Percentiles rank a stretch among this genome's conserved stretches.
Evolutionary conservation across 2,888 invertebrate genomes (phyloP).

Genomic region (Tanytarsus gracilentus): DNA sequence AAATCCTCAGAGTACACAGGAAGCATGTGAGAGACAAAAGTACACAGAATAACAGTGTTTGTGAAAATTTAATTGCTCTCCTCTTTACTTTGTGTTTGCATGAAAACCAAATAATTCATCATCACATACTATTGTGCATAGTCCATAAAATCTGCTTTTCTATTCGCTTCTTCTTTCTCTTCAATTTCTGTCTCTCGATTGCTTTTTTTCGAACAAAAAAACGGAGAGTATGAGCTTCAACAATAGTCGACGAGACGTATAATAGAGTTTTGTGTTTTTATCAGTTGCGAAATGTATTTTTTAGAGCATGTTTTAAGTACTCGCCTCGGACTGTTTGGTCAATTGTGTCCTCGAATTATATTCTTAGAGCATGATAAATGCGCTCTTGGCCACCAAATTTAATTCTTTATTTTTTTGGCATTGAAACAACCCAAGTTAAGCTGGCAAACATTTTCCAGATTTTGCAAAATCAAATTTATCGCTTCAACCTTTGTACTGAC

Average conservation of each 20-base stretch:
- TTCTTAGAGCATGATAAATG: no score
- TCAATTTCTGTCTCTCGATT: neutral
- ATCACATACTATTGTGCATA: neutral
- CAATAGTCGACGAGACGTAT: neutral
- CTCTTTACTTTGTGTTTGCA: conserved; percentile 14
- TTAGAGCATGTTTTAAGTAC: no score
- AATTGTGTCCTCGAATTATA: no score
- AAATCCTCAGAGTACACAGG: no score
- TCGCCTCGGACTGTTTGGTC: no score
- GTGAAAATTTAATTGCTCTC: conserved; percentile 12
- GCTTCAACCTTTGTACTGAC: conserved; percentile 14
- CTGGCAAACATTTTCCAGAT: conserved; percentile 15
- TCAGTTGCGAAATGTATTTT: neutral
- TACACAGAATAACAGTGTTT: conserved; percentile 3
- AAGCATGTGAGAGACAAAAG: neutral
- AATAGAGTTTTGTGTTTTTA: conserved; percentile 10
- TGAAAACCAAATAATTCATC: conserved; percentile 15
- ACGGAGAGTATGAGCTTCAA: neutral
- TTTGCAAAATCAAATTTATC: conserved; percentile 15
- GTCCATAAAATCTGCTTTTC: conserved; percentile 4
- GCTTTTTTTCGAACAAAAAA: neutral
- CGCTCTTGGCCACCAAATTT: no score
- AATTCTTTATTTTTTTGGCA: neutral
- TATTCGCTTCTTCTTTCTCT: neutral
- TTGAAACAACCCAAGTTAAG: neutral